Percentiles rank a stretch among this genome's conserved stretches.
Evolutionary conservation across 2,888 invertebrate genomes (phyloP).

Genomic region (Stegophylla sp.): DNA sequence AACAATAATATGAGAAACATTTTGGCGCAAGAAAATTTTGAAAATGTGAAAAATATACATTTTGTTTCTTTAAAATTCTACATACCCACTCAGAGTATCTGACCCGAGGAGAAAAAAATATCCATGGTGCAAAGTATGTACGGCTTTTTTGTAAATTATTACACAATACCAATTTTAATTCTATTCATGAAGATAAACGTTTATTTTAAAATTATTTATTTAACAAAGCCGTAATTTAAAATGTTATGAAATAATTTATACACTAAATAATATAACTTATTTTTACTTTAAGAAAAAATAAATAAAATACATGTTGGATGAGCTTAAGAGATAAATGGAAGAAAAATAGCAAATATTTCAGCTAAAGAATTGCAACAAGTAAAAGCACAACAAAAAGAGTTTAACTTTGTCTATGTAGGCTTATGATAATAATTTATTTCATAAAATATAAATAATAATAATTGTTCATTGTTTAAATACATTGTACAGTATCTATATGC

Average conservation of each 20-base stretch:
- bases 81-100: no score
- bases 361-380: slow-evolving; percentile 23
- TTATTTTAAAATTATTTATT: neutral
- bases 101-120: no score
- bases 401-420: neutral
- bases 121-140: no score
- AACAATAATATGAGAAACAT: no score
- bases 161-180: no score
- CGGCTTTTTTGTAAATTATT: no score
- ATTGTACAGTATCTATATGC: no score
- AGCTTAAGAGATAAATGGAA: neutral
- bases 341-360: slow-evolving; percentile 25
- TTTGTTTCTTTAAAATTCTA: no score
- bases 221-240: neutral
- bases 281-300: neutral
- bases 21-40: no score
- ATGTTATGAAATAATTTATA: neutral
- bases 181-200: neutral
- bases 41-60: no score
- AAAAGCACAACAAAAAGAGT: neutral
- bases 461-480: neutral
- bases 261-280: no score
- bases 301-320: neutral
- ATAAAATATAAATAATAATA: slow-evolving; percentile 1
- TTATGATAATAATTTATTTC: neutral